Evolutionary conservation across 2,797 vertebrate species (phyloP), one percentile per base, ranked within the genome.

Genomic region (Bovichtus diacanthus): DNA sequence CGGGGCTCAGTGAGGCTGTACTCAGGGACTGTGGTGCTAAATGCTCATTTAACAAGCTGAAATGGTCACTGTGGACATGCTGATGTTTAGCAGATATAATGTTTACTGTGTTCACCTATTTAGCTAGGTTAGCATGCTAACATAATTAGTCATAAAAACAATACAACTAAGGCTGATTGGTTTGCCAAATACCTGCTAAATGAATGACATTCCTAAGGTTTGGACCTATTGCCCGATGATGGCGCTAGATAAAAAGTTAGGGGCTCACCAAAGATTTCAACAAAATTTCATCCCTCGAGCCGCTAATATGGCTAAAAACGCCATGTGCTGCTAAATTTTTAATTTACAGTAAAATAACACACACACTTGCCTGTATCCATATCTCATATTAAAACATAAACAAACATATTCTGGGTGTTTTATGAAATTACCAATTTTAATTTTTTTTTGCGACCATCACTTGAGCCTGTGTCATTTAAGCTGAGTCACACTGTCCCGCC

Each of bases 401-500:
- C 44, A 56, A 49, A 66, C 27, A 19, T 43, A 41, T 68, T 66
- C 12, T 78, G 12, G 3, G 7, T 50, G 10, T 68, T 74, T n/a
- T 64, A 67, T 34, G 47, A 77, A 58, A 38, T 41, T 55, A 51
- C 65, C 0, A n/a, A n/a, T n/a, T n/a, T n/a, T n/a, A n/a, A n/a
- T n/a, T n/a, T n/a, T n/a, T n/a, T n/a, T n/a, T n/a, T n/a, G n/a
- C 29, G 51, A 8, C 44, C 38, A 39, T 77, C 23, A 55, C 21
- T 78, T 39, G 25, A 74, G 41, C 18, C 50, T 38, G 43, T 66
- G 47, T 76, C 34, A 62, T 85, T 90, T 90, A 70, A 83, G 88
- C 90, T 86, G 88, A 91, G 73, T 91, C 90, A 89, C 21, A 18
- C 56, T 21, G 13, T 60, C 31, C 63, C 41, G 53, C 27, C n/a